Evolutionary conservation across 2,888 invertebrate species (phyloP), one percentile per base, ranked within the genome.

Genomic region (Tachina fera): DNA sequence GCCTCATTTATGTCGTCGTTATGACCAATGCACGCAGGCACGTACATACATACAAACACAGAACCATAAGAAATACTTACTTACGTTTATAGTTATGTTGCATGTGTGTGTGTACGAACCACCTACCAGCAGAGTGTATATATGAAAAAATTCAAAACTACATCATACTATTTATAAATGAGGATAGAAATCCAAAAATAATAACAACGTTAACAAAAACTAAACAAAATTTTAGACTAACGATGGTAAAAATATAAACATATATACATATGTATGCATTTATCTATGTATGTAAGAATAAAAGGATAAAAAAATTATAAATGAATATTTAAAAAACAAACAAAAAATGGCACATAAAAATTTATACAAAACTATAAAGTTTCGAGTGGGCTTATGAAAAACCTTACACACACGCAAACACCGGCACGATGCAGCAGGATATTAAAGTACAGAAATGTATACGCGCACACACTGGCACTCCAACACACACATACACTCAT

Each of bases 1-100:
- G 90, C 89, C 90, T 88, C 89, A 91, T 90, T 90, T 90, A 90
- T 90, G 88, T 89, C 87, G 88, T 89, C 87, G 88, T 88, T 87
- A 86, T 89, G 87, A 87, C 87, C 84, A 84, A 56, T 45, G 61
- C 77, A 78, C 49, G 51, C n/a, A 68, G 47, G 68, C 9, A 68
- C 13, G 31, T 31, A 47, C 43, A 60, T 31, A 47, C 43, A 60
- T 39, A 2, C 61, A 41, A 5, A 16, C 61, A 79, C 75, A 41
- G 60, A 39, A n/a, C 70, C 76, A 77, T 22, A 8, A 31, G 9
- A 41, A 39, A 51, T 16, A 9, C 31, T 56, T 53, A 61, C 10
- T 19, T 49, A 60, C 47, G 43, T 51, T 16, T n/a, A 13, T 16
- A 31, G 31, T 31, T 31, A 43, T 41, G 19, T 19, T 8, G 43